These are phyloP conservation scores for Caenorhabditis parvicauda DNA, from an alignment of 2,888 invertebrate genomes.

Conservation along the genomic window DNA sequence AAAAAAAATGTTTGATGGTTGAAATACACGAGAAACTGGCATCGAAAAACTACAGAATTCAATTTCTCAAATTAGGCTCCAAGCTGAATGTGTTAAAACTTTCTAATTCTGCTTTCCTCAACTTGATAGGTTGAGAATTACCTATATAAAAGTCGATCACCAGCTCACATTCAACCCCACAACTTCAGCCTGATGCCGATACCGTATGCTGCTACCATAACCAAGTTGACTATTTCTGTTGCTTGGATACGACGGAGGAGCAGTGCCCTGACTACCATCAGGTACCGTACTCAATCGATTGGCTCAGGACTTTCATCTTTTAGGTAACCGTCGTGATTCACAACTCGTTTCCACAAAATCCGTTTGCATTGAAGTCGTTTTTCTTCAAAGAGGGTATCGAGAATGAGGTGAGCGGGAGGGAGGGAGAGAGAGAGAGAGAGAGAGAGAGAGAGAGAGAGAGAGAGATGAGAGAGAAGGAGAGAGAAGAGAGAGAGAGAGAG, in stretches of 20 bases:
- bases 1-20: too few relatives aligned
- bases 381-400: constrained; percentile 60
- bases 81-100: too few relatives aligned
- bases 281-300: constrained; percentile 5
- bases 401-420: constrained; percentile 31
- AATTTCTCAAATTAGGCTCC: too few relatives aligned
- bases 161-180: too few relatives aligned
- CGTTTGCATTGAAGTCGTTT: constrained; percentile 55
- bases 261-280: constrained; percentile 60
- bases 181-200: constrained; percentile 54
- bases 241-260: constrained; percentile 50
- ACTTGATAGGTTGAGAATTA: too few relatives aligned
- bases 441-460: background rate
- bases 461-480: background rate
- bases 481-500: background rate
- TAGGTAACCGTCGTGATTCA: constrained; percentile 61
- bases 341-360: constrained; percentile 58
- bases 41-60: too few relatives aligned
- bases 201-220: constrained; percentile 61
- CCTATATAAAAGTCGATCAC: too few relatives aligned
- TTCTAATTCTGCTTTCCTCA: too few relatives aligned
- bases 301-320: background rate
- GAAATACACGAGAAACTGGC: too few relatives aligned
- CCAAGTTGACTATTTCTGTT: constrained; percentile 62
- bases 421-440: background rate